A percentile compares a stretch with the other conserved stretches of the same genome.
Evolutionary conservation across 2,888 invertebrate genomes (phyloP).

Genomic region (Pollenia angustigena): DNA sequence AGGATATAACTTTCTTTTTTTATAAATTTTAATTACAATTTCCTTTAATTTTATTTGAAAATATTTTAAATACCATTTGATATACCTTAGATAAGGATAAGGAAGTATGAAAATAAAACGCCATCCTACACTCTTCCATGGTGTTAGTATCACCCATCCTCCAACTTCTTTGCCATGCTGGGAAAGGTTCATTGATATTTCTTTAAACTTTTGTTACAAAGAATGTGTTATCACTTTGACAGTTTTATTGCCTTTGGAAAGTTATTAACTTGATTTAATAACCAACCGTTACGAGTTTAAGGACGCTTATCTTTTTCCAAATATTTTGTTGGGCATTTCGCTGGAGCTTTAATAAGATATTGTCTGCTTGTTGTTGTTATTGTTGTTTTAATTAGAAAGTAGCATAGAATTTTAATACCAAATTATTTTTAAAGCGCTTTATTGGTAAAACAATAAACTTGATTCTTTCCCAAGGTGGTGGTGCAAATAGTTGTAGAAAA

Average conservation of each 20-base stretch:
- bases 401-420: slow-evolving; percentile 58
- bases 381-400: slow-evolving; percentile 52
- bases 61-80: slow-evolving; percentile 72
- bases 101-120: slow-evolving; percentile 48
- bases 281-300: slow-evolving; percentile 74
- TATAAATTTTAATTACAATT: slow-evolving; percentile 69
- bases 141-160: background rate
- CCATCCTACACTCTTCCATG: slow-evolving; percentile 35
- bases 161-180: slow-evolving; percentile 1
- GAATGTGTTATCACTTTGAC: slow-evolving; percentile 81
- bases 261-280: slow-evolving; percentile 84
- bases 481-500: slow-evolving; percentile 26
- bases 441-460: slow-evolving; percentile 54
- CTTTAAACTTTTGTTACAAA: slow-evolving; percentile 73
- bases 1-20: slow-evolving; percentile 34
- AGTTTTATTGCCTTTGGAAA: slow-evolving; percentile 82
- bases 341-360: slow-evolving; percentile 12
- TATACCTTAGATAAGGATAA: slow-evolving; percentile 71
- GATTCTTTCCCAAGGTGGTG: background rate
- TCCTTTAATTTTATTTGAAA: slow-evolving; percentile 58
- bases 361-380: background rate
- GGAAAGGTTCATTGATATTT: slow-evolving; percentile 58
- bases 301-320: slow-evolving; percentile 61
- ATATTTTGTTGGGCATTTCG: slow-evolving; percentile 29
- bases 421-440: slow-evolving; percentile 36